These are phyloP conservation scores for Anthrax anthrax DNA, from an alignment of 2,888 invertebrate genomes.

Conservation along the genomic window DNA sequence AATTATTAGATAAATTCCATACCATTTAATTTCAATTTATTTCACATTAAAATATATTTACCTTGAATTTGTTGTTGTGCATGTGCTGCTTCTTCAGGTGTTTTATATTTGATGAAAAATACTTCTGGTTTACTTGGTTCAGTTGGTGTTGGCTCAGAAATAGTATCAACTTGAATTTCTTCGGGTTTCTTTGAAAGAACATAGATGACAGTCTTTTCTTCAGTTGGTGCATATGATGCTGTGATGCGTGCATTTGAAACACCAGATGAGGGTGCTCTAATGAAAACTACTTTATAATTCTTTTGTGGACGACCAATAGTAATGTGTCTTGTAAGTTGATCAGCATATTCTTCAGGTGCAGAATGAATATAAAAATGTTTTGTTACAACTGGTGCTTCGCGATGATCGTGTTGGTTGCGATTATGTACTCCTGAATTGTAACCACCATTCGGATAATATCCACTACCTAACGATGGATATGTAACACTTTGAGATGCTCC, in stretches of 20 bases:
- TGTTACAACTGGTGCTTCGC: constrained; percentile 21
- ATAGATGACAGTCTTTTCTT: constrained; percentile 17
- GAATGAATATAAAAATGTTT: constrained; percentile 30
- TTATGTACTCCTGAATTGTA: no score
- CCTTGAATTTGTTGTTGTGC: constrained; percentile 14
- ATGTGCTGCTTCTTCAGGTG: constrained; percentile 12
- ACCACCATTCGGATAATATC: no score
- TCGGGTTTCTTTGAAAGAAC: constrained; percentile 14
- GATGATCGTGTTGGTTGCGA: not conserved
- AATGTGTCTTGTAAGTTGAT: constrained; percentile 21
- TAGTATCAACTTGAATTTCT: constrained; percentile 7
- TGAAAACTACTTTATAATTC: constrained; percentile 32
- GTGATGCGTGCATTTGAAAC: constrained; percentile 2
- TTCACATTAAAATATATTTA: no score
- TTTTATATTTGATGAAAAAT: constrained; percentile 16
- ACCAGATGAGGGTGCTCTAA: constrained; percentile 24
- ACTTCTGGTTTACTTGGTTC: constrained; percentile 15
- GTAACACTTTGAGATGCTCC: not conserved
- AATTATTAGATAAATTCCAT: not conserved
- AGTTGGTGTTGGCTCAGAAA: constrained; percentile 11
- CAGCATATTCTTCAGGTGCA: constrained; percentile 26
- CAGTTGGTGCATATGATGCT: constrained; percentile 9
- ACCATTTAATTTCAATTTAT: no score
- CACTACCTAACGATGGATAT: no score
- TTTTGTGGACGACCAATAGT: constrained; percentile 26